A percentile compares a stretch with the other conserved stretches of the same genome.
Conservation (phyloP, 2,888 invertebrate species). For the Petrolisthes cinctipes region DNA sequence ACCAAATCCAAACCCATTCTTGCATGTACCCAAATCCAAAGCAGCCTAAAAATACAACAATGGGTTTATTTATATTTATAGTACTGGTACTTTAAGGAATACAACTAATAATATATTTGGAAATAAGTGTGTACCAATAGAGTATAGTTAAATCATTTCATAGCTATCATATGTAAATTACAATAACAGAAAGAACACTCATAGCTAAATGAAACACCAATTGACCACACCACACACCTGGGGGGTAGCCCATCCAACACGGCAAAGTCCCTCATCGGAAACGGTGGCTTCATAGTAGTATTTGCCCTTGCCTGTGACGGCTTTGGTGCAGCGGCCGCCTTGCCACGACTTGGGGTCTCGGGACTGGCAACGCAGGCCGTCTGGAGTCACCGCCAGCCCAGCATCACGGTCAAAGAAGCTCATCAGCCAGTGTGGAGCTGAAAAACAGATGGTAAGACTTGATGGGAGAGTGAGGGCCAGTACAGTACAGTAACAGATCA, state of each 20-base stretch:
- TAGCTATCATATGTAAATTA: not conserved
- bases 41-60: conserved; percentile 75
- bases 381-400: conserved; percentile 90
- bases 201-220: not conserved
- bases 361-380: conserved; percentile 94
- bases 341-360: conserved; percentile 94
- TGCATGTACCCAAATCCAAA: conserved; percentile 91
- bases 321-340: conserved; percentile 90
- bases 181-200: not conserved
- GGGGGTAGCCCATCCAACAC: conserved; percentile 95
- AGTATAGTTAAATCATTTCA: not conserved
- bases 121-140: not conserved
- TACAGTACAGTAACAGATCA: no score
- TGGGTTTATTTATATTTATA: no score
- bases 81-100: no score
- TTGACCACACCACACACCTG: conserved; percentile 68
- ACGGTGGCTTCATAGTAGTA: conserved; percentile 92
- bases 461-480: no score
- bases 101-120: no score
- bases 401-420: conserved; percentile 89
- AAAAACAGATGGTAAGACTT: not conserved
- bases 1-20: conserved; percentile 93
- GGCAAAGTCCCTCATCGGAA: conserved; percentile 95
- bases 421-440: conserved; percentile 83
- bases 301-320: conserved; percentile 82